Evolutionary conservation across 2,888 invertebrate genomes (phyloP).

Genomic region (Eueremaeus valkanovi): DNA sequence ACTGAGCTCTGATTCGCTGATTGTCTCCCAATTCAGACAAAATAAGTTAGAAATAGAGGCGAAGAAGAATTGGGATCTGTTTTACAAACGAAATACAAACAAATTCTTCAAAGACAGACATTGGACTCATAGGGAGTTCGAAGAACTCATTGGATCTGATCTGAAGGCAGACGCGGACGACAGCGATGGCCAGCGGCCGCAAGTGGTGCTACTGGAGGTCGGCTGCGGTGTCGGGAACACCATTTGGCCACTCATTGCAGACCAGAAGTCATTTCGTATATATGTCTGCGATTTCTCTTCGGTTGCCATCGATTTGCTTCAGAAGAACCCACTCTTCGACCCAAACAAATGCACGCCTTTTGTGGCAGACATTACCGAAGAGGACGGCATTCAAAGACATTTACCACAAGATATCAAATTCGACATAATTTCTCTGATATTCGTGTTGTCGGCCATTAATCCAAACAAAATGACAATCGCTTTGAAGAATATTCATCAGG

Average conservation of each 20-base stretch:
- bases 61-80: slow-evolving; percentile 88
- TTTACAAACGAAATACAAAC: slow-evolving; percentile 89
- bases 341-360: slow-evolving; percentile 67
- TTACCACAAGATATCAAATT: slow-evolving; percentile 58
- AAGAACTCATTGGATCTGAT: slow-evolving; percentile 63
- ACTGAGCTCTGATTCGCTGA: slow-evolving; percentile 62
- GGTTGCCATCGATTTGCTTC: slow-evolving; percentile 41
- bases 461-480: slow-evolving; percentile 68
- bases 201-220: slow-evolving; percentile 61
- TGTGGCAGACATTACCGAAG: slow-evolving; percentile 71
- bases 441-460: slow-evolving; percentile 90
- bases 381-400: slow-evolving; percentile 55
- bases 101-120: slow-evolving; percentile 92
- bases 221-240: slow-evolving; percentile 98
- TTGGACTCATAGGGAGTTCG: slow-evolving; percentile 94
- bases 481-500: slow-evolving; percentile 61
- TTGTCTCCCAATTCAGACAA: slow-evolving; percentile 70
- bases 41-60: slow-evolving; percentile 73
- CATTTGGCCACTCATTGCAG: slow-evolving; percentile 81
- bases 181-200: background rate
- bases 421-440: slow-evolving; percentile 74
- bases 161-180: background rate
- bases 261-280: slow-evolving; percentile 63
- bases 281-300: slow-evolving; percentile 53
- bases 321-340: slow-evolving; percentile 60